Evolutionary conservation across 2,888 invertebrate species (phyloP), one percentile per base, ranked within the genome.

Genomic region (Tinea semifulvella): DNA sequence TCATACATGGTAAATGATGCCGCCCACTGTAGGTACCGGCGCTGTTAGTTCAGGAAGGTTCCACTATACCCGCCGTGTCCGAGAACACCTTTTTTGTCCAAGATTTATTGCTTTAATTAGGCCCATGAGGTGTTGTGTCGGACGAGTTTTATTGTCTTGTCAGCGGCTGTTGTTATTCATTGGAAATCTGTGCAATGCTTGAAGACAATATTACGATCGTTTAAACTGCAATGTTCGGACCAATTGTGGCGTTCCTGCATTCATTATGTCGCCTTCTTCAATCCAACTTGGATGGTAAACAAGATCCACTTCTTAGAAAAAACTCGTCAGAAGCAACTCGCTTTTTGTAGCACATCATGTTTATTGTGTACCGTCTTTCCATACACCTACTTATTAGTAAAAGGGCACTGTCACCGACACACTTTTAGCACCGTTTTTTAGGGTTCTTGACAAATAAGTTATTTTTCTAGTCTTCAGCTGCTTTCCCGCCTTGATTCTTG

Each of bases 11-110:
- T 20, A 35, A 43, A 11, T 43, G 42, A 18, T 39, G n/a, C 43
- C 42, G 42, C 46, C 47, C 43, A 49, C 47, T 47, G n/a, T n/a
- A 6, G 38, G 10, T 18, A 16, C 8, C 19, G 5, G 40, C 11
- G 10, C 40, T n/a, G 19, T 2, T 44, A 50, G 55, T 62, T 58
- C 56, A 62, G 68, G 69, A 68, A 66, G 64, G 26, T 27, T 17
- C 14, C 42, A 16, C 20, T 42, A 20, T n/a, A 42, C 17, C 22
- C 11, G 14, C 19, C 42, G 42, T 42, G 22, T 14, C 16, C 16
- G 20, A 22, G 43, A 27, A 28, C 27, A 31, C 43, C 43, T 43
- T 43, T 43, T 43, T 43, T 43, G 28, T 17, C 18, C 18, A 11
- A 19, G 43, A 43, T 43, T 43, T 43, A 43, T 43, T 31, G 43